These are phyloP conservation scores for Globia sparganii DNA, from an alignment of 2,888 invertebrate species.

Conservation along the genomic window DNA sequence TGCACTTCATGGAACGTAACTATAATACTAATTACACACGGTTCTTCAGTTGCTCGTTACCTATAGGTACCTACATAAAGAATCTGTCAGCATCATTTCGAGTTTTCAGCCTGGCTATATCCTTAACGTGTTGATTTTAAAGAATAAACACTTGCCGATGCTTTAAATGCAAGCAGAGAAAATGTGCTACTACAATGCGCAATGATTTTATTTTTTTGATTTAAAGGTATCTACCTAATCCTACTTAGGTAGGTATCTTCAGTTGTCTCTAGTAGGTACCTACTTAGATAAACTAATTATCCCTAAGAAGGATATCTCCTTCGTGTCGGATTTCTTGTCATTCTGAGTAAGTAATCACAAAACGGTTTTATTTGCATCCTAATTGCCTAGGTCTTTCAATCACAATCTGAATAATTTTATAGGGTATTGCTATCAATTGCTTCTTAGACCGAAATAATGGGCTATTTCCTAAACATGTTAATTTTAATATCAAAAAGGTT, in stretches of 20 bases:
- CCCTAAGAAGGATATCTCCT: not conserved
- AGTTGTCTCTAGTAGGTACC: not conserved
- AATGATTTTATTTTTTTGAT: not conserved
- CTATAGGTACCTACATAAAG: no score
- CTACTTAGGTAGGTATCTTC: no score
- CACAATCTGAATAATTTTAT: no score
- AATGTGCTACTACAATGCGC: not conserved
- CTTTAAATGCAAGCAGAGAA: not conserved
- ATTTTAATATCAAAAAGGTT: constrained; percentile 40
- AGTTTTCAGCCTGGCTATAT: not conserved
- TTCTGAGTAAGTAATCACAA: not conserved
- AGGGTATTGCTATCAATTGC: no score
- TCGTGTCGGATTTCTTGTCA: not conserved
- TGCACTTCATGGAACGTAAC: not conserved
- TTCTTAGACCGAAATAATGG: no score
- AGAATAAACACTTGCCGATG: no score
- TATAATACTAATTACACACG: not conserved
- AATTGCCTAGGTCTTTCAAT: no score
- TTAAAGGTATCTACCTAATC: no score
- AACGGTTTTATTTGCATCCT: not conserved
- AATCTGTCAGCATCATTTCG: not conserved
- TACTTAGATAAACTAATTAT: not conserved
- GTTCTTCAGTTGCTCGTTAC: not conserved
- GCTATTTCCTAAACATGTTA: not conserved
- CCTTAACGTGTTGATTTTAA: not conserved